A percentile compares a stretch with the other conserved stretches of the same genome.
Conservation (phyloP, 2,113 vertebrate genomes). For the Bombycilla garrulus region DNA sequence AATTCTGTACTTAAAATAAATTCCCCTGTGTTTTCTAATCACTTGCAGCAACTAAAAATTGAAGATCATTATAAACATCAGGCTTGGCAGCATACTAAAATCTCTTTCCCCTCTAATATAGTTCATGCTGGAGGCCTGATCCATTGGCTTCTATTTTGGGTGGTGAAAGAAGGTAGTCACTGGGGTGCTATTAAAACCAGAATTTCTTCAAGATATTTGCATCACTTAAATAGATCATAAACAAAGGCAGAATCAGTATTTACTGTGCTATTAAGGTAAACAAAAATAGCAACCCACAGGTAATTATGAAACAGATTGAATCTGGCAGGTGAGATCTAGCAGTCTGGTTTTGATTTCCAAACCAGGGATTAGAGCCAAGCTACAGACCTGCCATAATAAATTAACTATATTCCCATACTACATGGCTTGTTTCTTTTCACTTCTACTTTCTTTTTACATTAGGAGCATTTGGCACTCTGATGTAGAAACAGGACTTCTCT, state of each 20-base stretch:
- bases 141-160: constrained; percentile 47
- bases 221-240: constrained; percentile 36
- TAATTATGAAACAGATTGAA: constrained; percentile 53
- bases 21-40: constrained; percentile 9
- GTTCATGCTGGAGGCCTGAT: constrained; percentile 19
- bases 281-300: constrained; percentile 61
- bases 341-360: constrained; percentile 46
- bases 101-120: constrained; percentile 19
- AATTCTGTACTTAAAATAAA: not conserved
- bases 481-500: not conserved
- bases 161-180: constrained; percentile 39
- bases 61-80: constrained; percentile 40
- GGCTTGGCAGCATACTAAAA: constrained; percentile 27
- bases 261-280: constrained; percentile 61
- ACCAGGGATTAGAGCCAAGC: constrained; percentile 15
- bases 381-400: constrained; percentile 54
- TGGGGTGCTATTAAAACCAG: not conserved
- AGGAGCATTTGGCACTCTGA: constrained; percentile 23
- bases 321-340: constrained; percentile 23
- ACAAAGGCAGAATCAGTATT: constrained; percentile 46
- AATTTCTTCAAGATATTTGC: constrained; percentile 32
- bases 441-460: constrained; percentile 68
- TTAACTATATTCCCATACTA: constrained; percentile 29
- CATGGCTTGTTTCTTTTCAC: constrained; percentile 42
- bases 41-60: constrained; percentile 26